These are phyloP conservation scores for Sericinus montela DNA, from an alignment of 2,888 invertebrate species.

Conservation along the genomic window DNA sequence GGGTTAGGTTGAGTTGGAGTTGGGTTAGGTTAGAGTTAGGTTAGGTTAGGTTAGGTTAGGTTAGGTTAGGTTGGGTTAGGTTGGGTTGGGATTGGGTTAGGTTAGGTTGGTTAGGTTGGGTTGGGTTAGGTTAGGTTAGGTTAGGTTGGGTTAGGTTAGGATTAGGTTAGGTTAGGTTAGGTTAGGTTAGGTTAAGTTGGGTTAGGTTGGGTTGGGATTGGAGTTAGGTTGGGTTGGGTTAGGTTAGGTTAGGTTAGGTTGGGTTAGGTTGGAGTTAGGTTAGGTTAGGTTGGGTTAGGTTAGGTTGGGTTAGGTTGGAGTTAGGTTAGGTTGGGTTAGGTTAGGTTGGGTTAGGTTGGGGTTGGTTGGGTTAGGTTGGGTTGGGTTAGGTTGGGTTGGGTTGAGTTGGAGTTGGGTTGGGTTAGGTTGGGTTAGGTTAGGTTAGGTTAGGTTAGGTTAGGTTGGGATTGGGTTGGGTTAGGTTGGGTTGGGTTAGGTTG, in stretches of 20 bases:
- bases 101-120: too few relatives aligned
- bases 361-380: constrained; percentile 20
- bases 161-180: too few relatives aligned
- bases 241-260: constrained; percentile 21
- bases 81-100: too few relatives aligned
- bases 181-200: constrained; percentile 14
- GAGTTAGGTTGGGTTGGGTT: too few relatives aligned
- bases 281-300: constrained; percentile 21
- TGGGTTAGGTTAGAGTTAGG: too few relatives aligned
- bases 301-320: constrained; percentile 22
- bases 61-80: constrained; percentile 11
- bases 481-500: constrained; percentile 21
- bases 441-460: too few relatives aligned
- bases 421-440: constrained; percentile 21
- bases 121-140: constrained; percentile 21
- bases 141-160: constrained; percentile 19
- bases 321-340: too few relatives aligned
- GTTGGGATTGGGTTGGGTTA: too few relatives aligned
- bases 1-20: too few relatives aligned
- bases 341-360: too few relatives aligned
- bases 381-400: constrained; percentile 14
- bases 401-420: too few relatives aligned
- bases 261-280: constrained; percentile 20
- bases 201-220: too few relatives aligned
- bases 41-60: constrained; percentile 22